These are phyloP conservation scores for Echinometra lucunter DNA, from an alignment of 53 echinoderm and acorn worm genomes.

Conservation along the genomic window DNA sequence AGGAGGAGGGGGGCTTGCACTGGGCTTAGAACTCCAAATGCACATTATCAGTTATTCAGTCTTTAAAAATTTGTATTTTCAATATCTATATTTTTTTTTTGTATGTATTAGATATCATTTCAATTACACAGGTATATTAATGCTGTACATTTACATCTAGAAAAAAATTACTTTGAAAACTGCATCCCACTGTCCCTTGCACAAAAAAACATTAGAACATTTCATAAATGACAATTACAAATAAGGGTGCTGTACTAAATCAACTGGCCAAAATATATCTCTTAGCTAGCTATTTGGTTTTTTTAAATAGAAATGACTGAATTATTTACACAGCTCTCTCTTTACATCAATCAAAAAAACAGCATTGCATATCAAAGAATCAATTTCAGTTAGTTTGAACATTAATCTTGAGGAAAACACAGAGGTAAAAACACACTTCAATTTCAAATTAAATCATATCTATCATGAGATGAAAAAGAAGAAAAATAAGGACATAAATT, in stretches of 20 bases:
- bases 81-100: background rate
- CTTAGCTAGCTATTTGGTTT: background rate
- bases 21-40: background rate
- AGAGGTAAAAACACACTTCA: conserved; percentile 21
- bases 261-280: conserved; percentile 35
- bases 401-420: background rate
- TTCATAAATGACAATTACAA: conserved; percentile 34
- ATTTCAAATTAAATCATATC: background rate
- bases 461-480: background rate
- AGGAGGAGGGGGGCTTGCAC: no score
- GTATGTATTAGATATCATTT: background rate
- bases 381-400: conserved; percentile 32
- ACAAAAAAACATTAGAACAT: conserved; percentile 2
- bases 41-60: background rate
- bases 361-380: conserved; percentile 50
- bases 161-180: background rate
- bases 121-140: background rate
- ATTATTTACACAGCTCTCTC: conserved; percentile 41
- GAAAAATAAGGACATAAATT: background rate
- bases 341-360: conserved; percentile 40
- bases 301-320: conserved; percentile 38
- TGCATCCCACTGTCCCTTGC: background rate
- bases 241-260: background rate
- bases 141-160: background rate
- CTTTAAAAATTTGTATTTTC: background rate